A percentile compares a stretch with the other conserved stretches of the same genome.
Evolutionary conservation across 2,888 invertebrate genomes (phyloP).

Genomic region (Pterostichus niger): DNA sequence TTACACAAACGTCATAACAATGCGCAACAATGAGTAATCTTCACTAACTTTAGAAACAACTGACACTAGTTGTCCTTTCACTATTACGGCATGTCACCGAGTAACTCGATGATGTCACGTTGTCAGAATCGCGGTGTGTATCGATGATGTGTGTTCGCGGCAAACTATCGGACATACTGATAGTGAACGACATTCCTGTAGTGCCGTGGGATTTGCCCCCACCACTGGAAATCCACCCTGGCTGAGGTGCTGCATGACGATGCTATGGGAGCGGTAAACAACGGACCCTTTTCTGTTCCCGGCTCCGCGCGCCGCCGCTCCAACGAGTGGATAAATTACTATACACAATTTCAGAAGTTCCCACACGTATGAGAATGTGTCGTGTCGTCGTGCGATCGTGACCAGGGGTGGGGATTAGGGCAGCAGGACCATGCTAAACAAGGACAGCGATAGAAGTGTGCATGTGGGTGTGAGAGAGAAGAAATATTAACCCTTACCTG

Average conservation of each 20-base stretch:
- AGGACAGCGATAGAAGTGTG: constrained; percentile 17
- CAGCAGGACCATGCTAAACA: constrained; percentile 54
- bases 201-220: constrained; percentile 61
- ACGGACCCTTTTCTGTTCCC: constrained; percentile 44
- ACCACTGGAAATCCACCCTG: constrained; percentile 62
- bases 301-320: constrained; percentile 16
- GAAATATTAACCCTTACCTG: constrained; percentile 64
- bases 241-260: background rate
- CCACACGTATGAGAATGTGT: constrained; percentile 66
- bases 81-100: too few species aligned
- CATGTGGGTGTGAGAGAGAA: constrained; percentile 21
- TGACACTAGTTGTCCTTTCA: too few species aligned
- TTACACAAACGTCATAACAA: background rate
- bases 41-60: too few species aligned
- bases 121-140: constrained; percentile 22
- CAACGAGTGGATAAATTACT: constrained; percentile 62
- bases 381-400: constrained; percentile 58
- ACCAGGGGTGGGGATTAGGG: constrained; percentile 61
- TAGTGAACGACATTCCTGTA: constrained; percentile 64
- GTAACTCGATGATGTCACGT: background rate
- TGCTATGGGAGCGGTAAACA: constrained; percentile 66
- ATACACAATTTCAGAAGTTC: constrained; percentile 66
- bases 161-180: constrained; percentile 62
- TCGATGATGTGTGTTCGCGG: constrained; percentile 26
- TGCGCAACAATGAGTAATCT: too few species aligned